These are phyloP conservation scores for Fissipunctia ypsillon DNA, from an alignment of 2,888 invertebrate species.

Conservation along the genomic window DNA sequence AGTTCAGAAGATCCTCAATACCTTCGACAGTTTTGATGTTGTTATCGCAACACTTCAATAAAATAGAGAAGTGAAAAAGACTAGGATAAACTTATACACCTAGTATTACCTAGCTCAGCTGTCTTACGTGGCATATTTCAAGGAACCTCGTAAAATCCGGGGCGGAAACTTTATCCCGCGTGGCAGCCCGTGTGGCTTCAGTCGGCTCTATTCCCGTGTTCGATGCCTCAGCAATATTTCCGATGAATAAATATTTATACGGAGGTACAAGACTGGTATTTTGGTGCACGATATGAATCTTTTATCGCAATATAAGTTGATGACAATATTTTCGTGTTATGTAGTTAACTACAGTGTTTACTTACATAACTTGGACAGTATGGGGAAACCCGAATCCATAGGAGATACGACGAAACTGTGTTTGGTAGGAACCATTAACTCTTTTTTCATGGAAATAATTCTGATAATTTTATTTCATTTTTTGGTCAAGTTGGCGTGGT, in stretches of 20 bases:
- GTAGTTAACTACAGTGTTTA: too few species aligned
- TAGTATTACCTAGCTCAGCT: constrained; percentile 17
- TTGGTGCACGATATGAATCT: neutral
- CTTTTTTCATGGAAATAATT: too few species aligned
- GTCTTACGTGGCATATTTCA: constrained; percentile 35
- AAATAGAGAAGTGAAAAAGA: constrained; percentile 9
- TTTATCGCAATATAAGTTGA: neutral
- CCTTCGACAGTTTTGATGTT: constrained; percentile 9
- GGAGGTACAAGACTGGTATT: neutral
- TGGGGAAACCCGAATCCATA: too few species aligned
- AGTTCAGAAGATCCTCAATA: constrained; percentile 2
- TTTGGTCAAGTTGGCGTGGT: too few species aligned
- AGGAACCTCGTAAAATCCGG: constrained; percentile 19
- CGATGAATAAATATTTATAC: constrained; percentile 53
- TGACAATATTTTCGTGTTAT: neutral
- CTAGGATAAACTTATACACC: constrained; percentile 11
- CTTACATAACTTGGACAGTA: too few species aligned
- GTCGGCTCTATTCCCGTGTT: constrained; percentile 21
- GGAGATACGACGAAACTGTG: too few species aligned
- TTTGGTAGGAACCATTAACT: too few species aligned
- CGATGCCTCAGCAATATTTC: constrained; percentile 38
- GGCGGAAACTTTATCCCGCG: constrained; percentile 32
- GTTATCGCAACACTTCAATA: neutral
- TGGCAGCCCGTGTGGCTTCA: constrained; percentile 36
- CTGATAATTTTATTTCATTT: too few species aligned